Conservation (phyloP, 2,113 vertebrate species). For the Engraulis encrasicolus region DNA sequence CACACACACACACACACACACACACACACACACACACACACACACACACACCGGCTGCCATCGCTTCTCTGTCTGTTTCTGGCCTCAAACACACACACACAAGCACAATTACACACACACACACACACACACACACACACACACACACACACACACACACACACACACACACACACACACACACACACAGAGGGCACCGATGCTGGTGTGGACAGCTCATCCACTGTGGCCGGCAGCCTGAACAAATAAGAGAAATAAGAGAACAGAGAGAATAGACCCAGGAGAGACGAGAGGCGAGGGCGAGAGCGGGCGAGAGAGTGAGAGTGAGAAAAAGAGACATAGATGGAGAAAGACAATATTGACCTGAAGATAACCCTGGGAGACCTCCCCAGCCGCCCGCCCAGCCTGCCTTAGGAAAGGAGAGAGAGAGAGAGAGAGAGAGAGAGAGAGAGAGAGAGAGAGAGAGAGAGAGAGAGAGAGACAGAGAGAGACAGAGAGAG, state of each 20-base stretch:
- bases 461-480: no score
- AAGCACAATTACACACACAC: conserved; percentile 23
- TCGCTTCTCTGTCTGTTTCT: no score
- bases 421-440: no score
- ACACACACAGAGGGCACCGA: not conserved
- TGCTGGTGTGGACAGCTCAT: not conserved
- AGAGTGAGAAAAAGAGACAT: no score
- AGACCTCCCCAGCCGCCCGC: no score
- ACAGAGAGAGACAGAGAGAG: no score
- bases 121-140: conserved; percentile 47
- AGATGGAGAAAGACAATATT: no score
- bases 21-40: conserved; percentile 14
- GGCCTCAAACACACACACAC: conserved; percentile 44
- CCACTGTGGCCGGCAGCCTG: not conserved
- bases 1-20: conserved; percentile 42
- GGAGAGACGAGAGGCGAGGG: not conserved
- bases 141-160: conserved; percentile 36
- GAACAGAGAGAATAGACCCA: not conserved
- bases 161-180: conserved; percentile 18
- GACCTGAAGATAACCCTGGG: no score
- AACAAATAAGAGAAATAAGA: not conserved
- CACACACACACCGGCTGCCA: conserved; percentile 27
- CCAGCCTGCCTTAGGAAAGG: no score
- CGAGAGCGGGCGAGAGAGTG: not conserved
- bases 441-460: no score